Percentiles rank a stretch among this genome's conserved stretches.
phyloP scores from a whole-genome alignment of 2,113 vertebrate genomes.

The Paratilapia polleni region DNA sequence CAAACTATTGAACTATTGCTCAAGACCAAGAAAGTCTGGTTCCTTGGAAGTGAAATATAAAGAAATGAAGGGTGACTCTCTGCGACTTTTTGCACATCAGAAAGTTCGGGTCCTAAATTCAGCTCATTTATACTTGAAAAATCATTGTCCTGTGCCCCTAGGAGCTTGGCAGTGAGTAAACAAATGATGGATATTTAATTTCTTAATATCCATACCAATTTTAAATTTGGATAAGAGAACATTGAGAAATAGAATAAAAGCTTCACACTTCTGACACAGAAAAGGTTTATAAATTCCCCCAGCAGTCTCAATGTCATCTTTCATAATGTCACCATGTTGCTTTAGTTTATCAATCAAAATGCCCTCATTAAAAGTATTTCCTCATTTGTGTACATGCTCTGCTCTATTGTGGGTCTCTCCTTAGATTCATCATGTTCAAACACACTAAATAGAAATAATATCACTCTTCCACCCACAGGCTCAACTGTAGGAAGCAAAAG shows the following conservation, averaged over 20 bases:
- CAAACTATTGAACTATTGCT: no score
- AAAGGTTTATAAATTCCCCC: neutral
- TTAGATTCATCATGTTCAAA: conserved; percentile 31
- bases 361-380: conserved; percentile 18
- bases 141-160: neutral
- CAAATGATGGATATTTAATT: neutral
- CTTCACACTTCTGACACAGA: neutral
- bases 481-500: conserved; percentile 2
- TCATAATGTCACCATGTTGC: neutral
- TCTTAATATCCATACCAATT: neutral
- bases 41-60: no score
- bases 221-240: neutral
- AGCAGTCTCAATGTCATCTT: conserved; percentile 5
- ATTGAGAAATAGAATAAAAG: neutral
- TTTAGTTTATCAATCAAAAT: conserved; percentile 1
- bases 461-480: conserved; percentile 26
- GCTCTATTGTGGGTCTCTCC: neutral
- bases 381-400: conserved; percentile 4
- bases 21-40: no score
- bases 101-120: neutral
- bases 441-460: conserved; percentile 28
- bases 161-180: neutral
- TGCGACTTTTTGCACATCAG: no score
- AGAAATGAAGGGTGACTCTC: no score
- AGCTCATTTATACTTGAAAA: neutral